These are phyloP conservation scores for Ophioninae sp. DNA, from an alignment of 2,888 invertebrate species.

Conservation along the genomic window DNA sequence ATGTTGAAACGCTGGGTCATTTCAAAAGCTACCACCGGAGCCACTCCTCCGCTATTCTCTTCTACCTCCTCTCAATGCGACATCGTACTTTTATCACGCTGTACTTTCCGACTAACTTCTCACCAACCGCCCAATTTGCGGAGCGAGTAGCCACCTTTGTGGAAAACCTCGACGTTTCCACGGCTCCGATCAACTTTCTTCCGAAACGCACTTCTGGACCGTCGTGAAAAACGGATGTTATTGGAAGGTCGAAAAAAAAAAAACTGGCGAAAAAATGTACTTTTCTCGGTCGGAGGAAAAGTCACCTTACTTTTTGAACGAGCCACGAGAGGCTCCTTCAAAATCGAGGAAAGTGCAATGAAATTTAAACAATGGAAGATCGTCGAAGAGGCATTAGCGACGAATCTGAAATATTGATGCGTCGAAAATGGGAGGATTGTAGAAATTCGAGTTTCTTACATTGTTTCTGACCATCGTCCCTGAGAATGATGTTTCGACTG, in stretches of 20 bases:
- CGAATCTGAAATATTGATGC: too few species aligned
- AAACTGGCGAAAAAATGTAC: neutral
- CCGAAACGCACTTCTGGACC: neutral
- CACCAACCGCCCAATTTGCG: constrained; percentile 19
- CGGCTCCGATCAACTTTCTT: neutral
- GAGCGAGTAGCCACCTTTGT: constrained; percentile 25
- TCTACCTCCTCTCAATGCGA: constrained; percentile 42
- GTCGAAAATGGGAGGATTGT: too few species aligned
- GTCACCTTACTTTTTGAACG: too few species aligned
- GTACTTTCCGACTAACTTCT: constrained; percentile 16
- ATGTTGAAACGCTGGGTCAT: constrained; percentile 64
- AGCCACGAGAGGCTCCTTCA: too few species aligned
- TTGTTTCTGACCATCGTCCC: constrained; percentile 83
- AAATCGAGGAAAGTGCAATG: too few species aligned
- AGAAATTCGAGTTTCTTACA: constrained; percentile 67
- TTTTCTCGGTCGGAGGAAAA: too few species aligned
- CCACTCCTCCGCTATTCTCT: neutral
- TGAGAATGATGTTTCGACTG: constrained; percentile 88
- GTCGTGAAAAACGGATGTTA: neutral
- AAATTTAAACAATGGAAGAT: too few species aligned
- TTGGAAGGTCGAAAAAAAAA: neutral
- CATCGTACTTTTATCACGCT: constrained; percentile 29
- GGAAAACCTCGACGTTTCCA: constrained; percentile 2
- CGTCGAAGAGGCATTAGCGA: too few species aligned
- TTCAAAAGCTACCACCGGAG: constrained; percentile 52